A percentile compares a stretch with the other conserved stretches of the same genome.
Evolutionary conservation across 2,888 invertebrate genomes (phyloP).

Genomic region (Cybosia mesomella): DNA sequence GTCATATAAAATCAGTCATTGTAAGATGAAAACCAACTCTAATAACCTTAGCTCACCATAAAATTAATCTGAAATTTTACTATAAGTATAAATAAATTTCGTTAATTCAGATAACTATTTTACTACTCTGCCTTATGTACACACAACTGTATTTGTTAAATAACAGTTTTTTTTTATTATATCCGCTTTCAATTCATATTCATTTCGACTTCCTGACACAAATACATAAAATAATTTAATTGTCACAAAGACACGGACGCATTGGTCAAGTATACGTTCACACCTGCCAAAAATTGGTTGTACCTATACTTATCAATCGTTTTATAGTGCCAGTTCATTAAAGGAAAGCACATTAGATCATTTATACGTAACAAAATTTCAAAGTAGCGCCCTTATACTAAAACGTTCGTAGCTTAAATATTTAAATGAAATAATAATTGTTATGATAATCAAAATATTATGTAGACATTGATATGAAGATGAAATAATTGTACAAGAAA

Average conservation of each 20-base stretch:
- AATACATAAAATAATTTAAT: conserved; percentile 1
- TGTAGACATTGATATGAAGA: background rate
- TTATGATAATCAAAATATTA: background rate
- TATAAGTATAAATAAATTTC: background rate
- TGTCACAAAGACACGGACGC: background rate
- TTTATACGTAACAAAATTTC: background rate
- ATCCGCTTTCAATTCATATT: background rate
- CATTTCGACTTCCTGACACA: background rate
- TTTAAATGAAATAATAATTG: background rate
- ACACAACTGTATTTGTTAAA: background rate
- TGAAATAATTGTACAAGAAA: background rate
- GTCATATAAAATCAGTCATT: conserved; percentile 64
- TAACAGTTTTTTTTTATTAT: conserved; percentile 2
- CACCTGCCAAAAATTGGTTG: conserved; percentile 4
- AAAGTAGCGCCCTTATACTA: too few species aligned
- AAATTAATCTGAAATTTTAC: background rate
- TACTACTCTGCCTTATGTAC: background rate
- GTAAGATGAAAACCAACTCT: conserved; percentile 43
- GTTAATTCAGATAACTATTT: background rate
- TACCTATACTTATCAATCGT: background rate
- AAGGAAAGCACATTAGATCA: background rate
- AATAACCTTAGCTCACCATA: background rate
- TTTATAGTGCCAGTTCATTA: background rate
- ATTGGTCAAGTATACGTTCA: background rate
- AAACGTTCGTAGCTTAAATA: too few species aligned